Evolutionary conservation across 1,140 invertebrate genomes (phyloP).

Genomic region (Micrasema longulum): DNA sequence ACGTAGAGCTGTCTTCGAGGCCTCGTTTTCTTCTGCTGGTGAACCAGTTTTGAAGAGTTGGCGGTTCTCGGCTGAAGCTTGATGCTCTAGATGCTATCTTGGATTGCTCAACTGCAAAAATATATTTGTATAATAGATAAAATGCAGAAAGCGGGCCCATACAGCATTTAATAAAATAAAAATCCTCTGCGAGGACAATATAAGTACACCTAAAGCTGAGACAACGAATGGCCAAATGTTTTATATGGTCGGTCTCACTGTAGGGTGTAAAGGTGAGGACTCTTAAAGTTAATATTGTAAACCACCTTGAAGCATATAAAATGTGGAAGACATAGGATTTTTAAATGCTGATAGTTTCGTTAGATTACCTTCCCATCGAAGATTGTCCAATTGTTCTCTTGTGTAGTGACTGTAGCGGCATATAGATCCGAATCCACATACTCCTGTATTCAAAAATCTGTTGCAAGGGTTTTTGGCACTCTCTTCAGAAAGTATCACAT

Average conservation of each 20-base stretch:
- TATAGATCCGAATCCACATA: slow-evolving; percentile 71
- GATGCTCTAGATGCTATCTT: slow-evolving; percentile 43
- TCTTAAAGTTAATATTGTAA: no score
- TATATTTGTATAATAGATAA: no score
- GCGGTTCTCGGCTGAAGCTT: background rate
- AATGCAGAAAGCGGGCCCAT: no score
- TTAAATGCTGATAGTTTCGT: no score
- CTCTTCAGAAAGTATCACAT: slow-evolving; percentile 72
- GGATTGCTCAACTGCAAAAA: slow-evolving; percentile 60
- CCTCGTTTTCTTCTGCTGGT: slow-evolving; percentile 64
- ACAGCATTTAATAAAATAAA: no score
- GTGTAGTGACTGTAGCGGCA: slow-evolving; percentile 76
- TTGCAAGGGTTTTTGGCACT: slow-evolving; percentile 70
- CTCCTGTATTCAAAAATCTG: slow-evolving; percentile 67
- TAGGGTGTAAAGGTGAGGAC: no score
- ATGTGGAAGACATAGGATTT: no score
- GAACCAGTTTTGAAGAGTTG: slow-evolving; percentile 62
- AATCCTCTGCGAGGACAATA: no score
- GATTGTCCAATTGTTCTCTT: slow-evolving; percentile 67
- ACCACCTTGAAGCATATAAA: no score
- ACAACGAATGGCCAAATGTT: no score
- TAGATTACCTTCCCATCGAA: slow-evolving; percentile 67
- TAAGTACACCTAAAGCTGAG: no score
- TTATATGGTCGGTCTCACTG: no score
- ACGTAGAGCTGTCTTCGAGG: slow-evolving; percentile 56